Conservation (phyloP, 2,888 invertebrate genomes). For the Eilema depressum region DNA sequence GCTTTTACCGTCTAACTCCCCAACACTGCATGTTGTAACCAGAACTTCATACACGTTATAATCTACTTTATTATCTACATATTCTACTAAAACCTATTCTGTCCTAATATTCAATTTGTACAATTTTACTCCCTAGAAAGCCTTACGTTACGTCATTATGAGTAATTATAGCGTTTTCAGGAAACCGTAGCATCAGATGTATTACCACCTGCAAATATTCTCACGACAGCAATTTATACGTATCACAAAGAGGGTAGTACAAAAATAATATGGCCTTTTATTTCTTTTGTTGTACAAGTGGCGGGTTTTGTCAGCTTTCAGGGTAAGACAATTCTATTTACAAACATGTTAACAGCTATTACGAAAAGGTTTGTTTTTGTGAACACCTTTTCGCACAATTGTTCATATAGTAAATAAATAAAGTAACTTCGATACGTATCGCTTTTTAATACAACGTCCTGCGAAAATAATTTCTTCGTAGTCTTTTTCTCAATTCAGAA, state of each 20-base stretch:
- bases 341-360: background rate
- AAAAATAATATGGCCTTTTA: conserved; percentile 56
- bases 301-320: background rate
- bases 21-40: too few species aligned
- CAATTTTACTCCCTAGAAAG: background rate
- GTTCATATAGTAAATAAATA: background rate
- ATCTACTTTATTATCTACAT: background rate
- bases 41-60: background rate
- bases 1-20: too few species aligned
- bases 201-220: conserved; percentile 62
- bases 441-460: background rate
- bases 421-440: background rate
- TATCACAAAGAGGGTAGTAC: conserved; percentile 52
- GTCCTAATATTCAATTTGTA: background rate
- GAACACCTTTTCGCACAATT: background rate
- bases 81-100: background rate
- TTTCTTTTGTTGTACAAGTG: conserved; percentile 38
- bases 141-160: background rate
- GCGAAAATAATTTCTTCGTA: background rate
- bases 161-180: conserved; percentile 13
- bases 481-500: background rate
- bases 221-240: conserved; percentile 62
- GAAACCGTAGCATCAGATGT: conserved; percentile 29
- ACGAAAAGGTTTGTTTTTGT: conserved; percentile 1
- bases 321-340: background rate